A percentile compares a stretch with the other conserved stretches of the same genome.
Evolutionary conservation across 2,888 invertebrate species (phyloP).

Genomic region (Dusona sp.): DNA sequence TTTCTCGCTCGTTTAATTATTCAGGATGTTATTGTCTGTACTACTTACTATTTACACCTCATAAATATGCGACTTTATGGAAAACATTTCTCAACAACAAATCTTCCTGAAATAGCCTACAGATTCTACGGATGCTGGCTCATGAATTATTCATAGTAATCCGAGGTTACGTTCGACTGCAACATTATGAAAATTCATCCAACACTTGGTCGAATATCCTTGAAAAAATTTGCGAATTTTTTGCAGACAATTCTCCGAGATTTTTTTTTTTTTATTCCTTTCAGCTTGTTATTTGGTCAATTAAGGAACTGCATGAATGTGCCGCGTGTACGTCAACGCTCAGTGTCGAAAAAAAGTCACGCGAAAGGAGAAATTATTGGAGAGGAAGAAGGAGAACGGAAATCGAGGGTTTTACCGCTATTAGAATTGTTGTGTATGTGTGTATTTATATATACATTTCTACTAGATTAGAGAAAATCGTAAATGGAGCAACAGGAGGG

Average conservation of each 20-base stretch:
- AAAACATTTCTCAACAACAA: neutral
- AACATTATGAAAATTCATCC: neutral
- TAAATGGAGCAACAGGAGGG: conserved; percentile 51
- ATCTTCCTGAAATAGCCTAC: neutral
- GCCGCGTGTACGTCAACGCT: neutral
- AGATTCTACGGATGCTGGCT: conserved; percentile 4
- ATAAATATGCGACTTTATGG: neutral
- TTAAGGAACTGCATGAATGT: neutral
- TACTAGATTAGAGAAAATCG: conserved; percentile 45
- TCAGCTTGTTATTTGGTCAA: neutral
- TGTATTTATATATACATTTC: neutral
- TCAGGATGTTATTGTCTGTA: neutral
- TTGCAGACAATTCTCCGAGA: neutral
- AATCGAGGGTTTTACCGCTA: conserved; percentile 1
- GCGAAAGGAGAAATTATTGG: neutral
- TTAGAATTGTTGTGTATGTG: neutral
- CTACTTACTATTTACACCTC: neutral
- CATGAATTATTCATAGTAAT: neutral
- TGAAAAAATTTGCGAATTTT: neutral
- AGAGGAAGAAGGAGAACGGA: neutral
- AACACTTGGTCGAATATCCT: neutral
- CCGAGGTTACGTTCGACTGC: neutral
- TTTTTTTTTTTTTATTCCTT: neutral
- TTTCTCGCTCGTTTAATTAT: neutral
- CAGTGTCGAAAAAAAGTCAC: neutral